A percentile compares a stretch with the other conserved stretches of the same genome.
phyloP scores from a whole-genome alignment of 2,113 vertebrate species.

The Pygoscelis adeliae region DNA sequence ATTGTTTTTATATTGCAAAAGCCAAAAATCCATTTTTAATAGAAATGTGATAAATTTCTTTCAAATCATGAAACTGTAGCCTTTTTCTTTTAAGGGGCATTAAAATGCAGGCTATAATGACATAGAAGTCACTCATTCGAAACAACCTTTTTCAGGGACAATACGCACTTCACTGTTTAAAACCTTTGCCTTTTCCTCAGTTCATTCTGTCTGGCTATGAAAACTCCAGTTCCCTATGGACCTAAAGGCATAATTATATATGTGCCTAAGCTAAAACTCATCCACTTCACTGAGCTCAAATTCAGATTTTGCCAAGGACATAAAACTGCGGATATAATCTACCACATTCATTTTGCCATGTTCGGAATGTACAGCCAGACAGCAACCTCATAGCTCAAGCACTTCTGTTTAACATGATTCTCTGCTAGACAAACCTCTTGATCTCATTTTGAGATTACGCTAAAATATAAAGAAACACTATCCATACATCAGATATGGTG shows the following conservation, averaged over 20 bases:
- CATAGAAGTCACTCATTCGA: background rate
- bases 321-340: background rate
- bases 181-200: background rate
- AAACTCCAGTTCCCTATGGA: background rate
- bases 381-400: background rate
- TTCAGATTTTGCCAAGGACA: background rate
- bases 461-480: background rate
- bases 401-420: background rate
- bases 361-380: background rate
- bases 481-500: background rate
- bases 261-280: background rate
- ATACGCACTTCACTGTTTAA: background rate
- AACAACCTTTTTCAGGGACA: background rate
- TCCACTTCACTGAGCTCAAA: background rate
- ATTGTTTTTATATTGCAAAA: background rate
- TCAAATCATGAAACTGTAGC: background rate
- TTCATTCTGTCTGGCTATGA: background rate
- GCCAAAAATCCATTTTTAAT: background rate
- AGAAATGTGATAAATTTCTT: background rate
- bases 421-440: background rate
- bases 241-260: background rate
- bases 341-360: background rate
- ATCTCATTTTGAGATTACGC: background rate
- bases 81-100: background rate
- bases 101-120: background rate